A percentile compares a stretch with the other conserved stretches of the same genome.
Conservation (phyloP, 2,113 vertebrate genomes). For the Chloebia gouldiae region DNA sequence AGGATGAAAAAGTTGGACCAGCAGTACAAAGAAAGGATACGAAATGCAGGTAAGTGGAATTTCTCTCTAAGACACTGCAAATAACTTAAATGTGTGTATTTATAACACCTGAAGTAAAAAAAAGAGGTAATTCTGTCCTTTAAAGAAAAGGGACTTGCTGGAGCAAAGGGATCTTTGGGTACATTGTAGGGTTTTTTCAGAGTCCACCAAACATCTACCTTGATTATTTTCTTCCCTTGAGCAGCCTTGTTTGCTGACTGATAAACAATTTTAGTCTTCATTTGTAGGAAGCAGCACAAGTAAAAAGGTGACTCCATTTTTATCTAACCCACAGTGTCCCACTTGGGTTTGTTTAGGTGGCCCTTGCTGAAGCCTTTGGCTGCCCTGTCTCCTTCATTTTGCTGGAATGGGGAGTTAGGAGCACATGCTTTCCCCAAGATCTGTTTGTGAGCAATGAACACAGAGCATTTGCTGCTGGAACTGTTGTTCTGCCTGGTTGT, state of each 20-base stretch:
- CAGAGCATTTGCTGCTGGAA: neutral
- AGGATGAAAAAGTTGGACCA: slow-evolving; percentile 98
- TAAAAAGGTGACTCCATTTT: neutral
- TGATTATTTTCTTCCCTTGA: neutral
- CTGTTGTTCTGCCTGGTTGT: neutral
- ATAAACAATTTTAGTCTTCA: neutral
- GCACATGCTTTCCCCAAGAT: neutral
- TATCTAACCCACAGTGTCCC: neutral
- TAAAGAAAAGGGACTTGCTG: neutral
- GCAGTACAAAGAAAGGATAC: slow-evolving; percentile 95
- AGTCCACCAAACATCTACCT: neutral
- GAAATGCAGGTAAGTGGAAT: slow-evolving; percentile 83
- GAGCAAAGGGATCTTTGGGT: neutral
- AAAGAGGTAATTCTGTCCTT: neutral
- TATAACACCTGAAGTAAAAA: neutral
- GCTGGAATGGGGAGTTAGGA: neutral
- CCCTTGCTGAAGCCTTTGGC: neutral
- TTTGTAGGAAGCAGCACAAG: neutral
- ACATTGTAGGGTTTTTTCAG: neutral
- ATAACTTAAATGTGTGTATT: neutral
- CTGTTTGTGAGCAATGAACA: neutral
- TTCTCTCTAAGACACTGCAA: neutral
- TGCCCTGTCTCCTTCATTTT: neutral
- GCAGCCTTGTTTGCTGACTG: neutral
- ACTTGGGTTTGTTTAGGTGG: neutral